Evolutionary conservation across 2,797 vertebrate genomes (phyloP), one percentile per base, ranked within the genome.

Genomic region (Enoplosus armatus): DNA sequence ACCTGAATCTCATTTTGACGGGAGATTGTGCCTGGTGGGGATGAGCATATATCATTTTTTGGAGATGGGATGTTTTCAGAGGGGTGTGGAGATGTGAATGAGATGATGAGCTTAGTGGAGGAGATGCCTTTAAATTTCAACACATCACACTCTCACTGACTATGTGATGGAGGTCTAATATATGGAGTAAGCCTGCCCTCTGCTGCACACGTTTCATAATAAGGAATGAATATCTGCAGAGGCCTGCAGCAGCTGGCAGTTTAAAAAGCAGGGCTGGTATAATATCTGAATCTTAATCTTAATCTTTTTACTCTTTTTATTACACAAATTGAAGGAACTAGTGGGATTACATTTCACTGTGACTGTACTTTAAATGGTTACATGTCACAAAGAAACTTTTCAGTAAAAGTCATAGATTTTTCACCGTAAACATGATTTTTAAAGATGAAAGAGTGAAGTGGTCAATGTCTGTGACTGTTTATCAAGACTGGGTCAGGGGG

Each of bases 151-250:
- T 37, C 45, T 53, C 48, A 1, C 33, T 9, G 10, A 27, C 33
- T 22, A 60, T 15, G 27, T 29, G 54, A 5, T 18, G 18, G 48
- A n/a, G 31, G 37, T 31, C 8, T 29, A 0, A 50, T 24, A 1
- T 8, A 20, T 80, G 75, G 69, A 79, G 80, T 33, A 26, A 83
- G 10, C 1, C 72, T 85, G 82, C 78, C 78, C 75, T 73, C 90
- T 90, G 80, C 78, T 90, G 89, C 2, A 20, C 0, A 0, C 1
- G 5, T 9, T 11, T 0, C 31, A 5, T 20, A 70, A 37, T 39
- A 26, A 63, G 3, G 1, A 10, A 10, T 35, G 1, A 11, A 2
- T 4, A 5, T 22, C 3, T 35, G 15, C 0, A 37, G 22, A 54
- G n/a, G n/a, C 9, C 37, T 22, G 27, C 65, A 59, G 20, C 20